Conservation (phyloP, 2,113 vertebrate species). For the Chunga burmeisteri region DNA sequence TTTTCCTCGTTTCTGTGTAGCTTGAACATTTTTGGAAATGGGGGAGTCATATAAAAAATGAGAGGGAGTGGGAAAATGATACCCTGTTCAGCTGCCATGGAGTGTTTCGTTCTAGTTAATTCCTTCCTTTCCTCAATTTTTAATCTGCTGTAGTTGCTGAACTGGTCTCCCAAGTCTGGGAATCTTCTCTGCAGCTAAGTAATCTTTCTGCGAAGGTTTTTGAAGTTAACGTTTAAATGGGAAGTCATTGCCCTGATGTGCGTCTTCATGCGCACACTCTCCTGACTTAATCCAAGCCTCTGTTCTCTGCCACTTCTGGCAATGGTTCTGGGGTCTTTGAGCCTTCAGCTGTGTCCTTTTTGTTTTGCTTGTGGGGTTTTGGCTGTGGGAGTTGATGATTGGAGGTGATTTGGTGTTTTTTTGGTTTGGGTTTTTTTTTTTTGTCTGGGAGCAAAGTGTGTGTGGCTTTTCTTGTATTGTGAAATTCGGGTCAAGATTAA, state of each 20-base stretch:
- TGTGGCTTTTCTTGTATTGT: background rate
- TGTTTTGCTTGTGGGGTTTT: background rate
- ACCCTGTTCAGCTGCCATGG: background rate
- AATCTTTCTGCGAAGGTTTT: background rate
- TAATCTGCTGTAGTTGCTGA: background rate
- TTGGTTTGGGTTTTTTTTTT: background rate
- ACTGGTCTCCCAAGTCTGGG: background rate
- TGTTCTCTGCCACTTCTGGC: background rate
- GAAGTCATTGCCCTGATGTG: background rate
- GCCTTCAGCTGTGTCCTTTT: background rate
- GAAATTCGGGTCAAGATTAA: background rate
- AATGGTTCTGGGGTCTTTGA: background rate
- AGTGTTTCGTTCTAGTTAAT: background rate
- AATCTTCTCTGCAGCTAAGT: background rate
- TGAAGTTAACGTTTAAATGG: background rate
- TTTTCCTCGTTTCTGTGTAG: background rate
- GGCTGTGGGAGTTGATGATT: background rate
- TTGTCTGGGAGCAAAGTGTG: fast-evolving
- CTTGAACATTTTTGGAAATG: background rate
- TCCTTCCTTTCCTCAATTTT: background rate
- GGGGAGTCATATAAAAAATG: background rate
- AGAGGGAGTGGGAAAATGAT: background rate
- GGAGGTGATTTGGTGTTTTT: too few relatives aligned
- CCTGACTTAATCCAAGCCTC: background rate
- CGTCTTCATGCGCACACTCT: background rate